Percentiles rank a stretch among this genome's conserved stretches.
phyloP scores from a whole-genome alignment of 2,113 vertebrate species.

The Ceyx margarethae region DNA sequence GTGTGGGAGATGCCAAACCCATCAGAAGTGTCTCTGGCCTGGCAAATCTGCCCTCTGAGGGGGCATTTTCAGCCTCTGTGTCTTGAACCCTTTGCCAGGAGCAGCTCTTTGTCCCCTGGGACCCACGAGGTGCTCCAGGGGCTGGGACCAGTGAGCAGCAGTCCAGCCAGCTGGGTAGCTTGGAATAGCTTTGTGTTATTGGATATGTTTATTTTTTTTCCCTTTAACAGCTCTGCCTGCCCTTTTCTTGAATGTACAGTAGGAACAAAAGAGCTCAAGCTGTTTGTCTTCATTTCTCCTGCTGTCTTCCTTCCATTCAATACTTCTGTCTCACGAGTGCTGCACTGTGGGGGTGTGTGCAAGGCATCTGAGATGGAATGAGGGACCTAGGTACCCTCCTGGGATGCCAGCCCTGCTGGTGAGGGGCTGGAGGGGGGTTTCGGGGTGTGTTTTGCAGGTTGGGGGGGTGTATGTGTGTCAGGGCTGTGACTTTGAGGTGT shows the following conservation, averaged over 20 bases:
- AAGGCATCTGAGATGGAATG: fast-evolving
- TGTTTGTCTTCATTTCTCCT: constrained; percentile 8
- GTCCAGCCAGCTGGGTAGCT: fast-evolving
- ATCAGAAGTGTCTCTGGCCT: fast-evolving
- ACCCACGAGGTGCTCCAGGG: fast-evolving
- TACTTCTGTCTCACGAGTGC: fast-evolving
- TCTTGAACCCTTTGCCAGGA: not conserved
- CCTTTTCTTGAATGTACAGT: not conserved
- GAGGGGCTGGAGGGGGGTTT: not conserved
- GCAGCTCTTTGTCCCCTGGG: not conserved
- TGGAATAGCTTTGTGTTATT: not conserved
- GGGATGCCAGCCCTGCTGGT: not conserved
- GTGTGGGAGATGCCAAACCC: fast-evolving
- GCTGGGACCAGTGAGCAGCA: not conserved
- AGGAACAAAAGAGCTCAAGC: constrained; percentile 11
- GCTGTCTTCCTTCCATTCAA: not conserved
- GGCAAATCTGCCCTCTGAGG: fast-evolving
- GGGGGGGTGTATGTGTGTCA: not conserved
- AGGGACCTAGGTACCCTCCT: not conserved
- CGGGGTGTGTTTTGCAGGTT: fast-evolving
- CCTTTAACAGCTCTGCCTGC: not conserved
- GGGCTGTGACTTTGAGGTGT: not conserved
- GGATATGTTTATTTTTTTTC: not conserved
- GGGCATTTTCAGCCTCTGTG: not conserved
- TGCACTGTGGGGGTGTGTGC: fast-evolving